These are phyloP conservation scores for Parasteatoda lunata DNA, from an alignment of 2,888 invertebrate genomes.

Conservation along the genomic window DNA sequence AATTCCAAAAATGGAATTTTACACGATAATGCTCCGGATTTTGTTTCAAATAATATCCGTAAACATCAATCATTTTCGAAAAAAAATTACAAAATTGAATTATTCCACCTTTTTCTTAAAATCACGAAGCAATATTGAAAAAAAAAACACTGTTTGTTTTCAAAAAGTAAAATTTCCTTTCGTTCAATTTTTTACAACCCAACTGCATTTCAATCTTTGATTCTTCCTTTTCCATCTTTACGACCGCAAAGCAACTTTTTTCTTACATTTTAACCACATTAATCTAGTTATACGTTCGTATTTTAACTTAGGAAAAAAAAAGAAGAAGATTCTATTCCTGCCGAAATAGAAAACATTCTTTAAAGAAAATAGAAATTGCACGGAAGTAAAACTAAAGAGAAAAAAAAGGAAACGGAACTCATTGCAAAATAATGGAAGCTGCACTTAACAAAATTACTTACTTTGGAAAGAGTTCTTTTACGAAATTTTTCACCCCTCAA, in stretches of 20 bases:
- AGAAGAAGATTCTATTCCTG: not conserved
- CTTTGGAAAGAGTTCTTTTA: constrained; percentile 25
- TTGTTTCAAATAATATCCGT: no score
- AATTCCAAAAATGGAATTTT: no score
- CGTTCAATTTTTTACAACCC: not conserved
- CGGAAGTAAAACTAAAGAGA: not conserved
- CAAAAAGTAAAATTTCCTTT: no score
- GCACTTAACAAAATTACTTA: constrained; percentile 53
- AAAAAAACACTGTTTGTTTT: no score
- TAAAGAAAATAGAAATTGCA: not conserved
- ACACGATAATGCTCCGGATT: no score
- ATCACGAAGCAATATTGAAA: no score
- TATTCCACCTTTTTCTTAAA: no score
- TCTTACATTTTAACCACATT: constrained; percentile 12
- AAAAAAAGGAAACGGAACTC: constrained; percentile 6
- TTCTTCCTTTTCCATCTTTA: not conserved
- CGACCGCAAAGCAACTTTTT: not conserved
- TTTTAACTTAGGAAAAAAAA: not conserved
- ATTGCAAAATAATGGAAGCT: constrained; percentile 34
- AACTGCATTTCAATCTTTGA: not conserved
- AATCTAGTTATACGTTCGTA: not conserved
- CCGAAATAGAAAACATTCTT: not conserved
- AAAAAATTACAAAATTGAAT: no score
- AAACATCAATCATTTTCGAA: no score
- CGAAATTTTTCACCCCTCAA: constrained; percentile 38